These are phyloP conservation scores for Lepilemur ruficaudatus DNA, from an alignment of 2,797 vertebrate genomes.

Conservation along the genomic window DNA sequence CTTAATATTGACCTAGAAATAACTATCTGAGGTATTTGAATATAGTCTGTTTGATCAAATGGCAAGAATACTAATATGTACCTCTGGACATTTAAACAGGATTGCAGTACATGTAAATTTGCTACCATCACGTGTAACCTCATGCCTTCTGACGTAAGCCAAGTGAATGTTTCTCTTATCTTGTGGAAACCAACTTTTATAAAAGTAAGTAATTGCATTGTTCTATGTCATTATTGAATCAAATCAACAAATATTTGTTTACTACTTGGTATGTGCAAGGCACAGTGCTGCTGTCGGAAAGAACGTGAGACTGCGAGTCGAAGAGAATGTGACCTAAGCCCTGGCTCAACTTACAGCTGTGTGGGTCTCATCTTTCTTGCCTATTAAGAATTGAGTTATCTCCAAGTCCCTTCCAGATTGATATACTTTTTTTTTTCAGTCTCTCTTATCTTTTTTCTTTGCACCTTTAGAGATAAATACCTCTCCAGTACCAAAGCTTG, in stretches of 20 bases:
- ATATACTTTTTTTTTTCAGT: too few relatives aligned
- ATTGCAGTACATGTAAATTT: slow-evolving; percentile 86
- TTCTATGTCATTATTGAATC: background rate
- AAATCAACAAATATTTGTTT: background rate
- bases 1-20: background rate
- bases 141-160: slow-evolving; percentile 83
- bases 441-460: background rate
- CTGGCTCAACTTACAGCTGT: background rate
- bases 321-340: background rate
- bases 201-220: slow-evolving; percentile 84
- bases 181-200: slow-evolving; percentile 96
- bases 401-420: background rate
- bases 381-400: background rate
- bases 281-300: background rate
- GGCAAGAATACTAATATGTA: background rate
- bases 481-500: background rate
- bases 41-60: background rate
- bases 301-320: background rate
- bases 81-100: slow-evolving; percentile 82
- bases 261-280: too few relatives aligned
- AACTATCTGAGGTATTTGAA: background rate
- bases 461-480: background rate
- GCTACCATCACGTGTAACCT: slow-evolving; percentile 88
- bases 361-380: background rate
- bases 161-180: slow-evolving; percentile 92